Base-by-base conservation (phyloP, 2,888 invertebrate species). In the Agrochola litura region DNA sequence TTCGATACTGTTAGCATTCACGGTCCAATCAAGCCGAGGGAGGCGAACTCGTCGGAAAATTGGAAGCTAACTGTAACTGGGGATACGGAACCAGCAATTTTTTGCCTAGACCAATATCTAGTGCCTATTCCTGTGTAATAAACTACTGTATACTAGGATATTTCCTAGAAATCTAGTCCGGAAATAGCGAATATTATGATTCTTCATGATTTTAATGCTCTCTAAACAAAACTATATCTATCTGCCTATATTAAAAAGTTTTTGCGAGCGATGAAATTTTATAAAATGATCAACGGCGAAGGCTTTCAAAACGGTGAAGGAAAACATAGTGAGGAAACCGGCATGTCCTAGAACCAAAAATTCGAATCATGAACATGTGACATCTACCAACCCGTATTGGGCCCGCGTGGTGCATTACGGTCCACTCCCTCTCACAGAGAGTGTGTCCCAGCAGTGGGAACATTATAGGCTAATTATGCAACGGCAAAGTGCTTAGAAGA, bases 21-120 rank as follows among this genome's bases (percentile, higher is more conserved):
- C 91, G 93, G 90, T 92, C 91, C 93, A 93, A 93, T 93, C 93
- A 93, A 93, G 92, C 89, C 83, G 84, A 83, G 81, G 41, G 76
- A 82, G 46, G 84, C 78, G 87, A 86, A 89, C 89, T 89, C 79
- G 87, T 87, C 86, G 84, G 86, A 75, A 90, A 90, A 91, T 91
- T 88, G 85, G 86, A 81, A 82, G 82, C 82, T 82, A 76, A 83
- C 81, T 81, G 77, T 70, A 72, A 77, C 79, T 25, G 71, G 69
- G 72, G 70, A 81, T 77, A 71, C 54, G 54, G 68, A 72, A 61
- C 60, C 25, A 43, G 52, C 30, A 0, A 70, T 73, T 86, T 87
- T 81, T 64, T 54, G 16, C n/a, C 19, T 67, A 49, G 46, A 65
- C 10, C 16, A 58, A 56, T 73, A 86, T 67, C 58, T 68, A 10